Evolutionary conservation across 1,140 invertebrate genomes (phyloP).

Genomic region (Hycleus cichorii): DNA sequence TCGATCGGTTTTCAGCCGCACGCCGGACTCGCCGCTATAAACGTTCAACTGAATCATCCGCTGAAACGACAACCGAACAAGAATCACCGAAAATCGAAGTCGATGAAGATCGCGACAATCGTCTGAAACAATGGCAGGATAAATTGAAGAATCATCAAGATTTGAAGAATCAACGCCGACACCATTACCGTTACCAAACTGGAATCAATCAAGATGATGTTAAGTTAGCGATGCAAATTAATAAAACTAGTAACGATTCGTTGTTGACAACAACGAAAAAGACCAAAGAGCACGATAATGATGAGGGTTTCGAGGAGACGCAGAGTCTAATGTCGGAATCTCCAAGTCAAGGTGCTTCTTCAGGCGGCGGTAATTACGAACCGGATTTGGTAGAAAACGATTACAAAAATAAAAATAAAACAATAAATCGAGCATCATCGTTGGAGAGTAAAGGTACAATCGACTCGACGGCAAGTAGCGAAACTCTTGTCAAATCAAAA

Average conservation of each 20-base stretch:
- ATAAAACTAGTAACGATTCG: conserved; percentile 1
- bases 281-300: conserved; percentile 47
- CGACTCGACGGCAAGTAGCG: conserved; percentile 11
- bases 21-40: conserved; percentile 76
- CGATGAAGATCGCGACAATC: conserved; percentile 46
- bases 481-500: background rate
- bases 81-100: conserved; percentile 13
- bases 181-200: conserved; percentile 44
- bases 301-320: conserved; percentile 86
- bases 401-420: conserved; percentile 13
- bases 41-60: conserved; percentile 51
- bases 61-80: conserved; percentile 37
- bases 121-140: conserved; percentile 57
- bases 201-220: conserved; percentile 58
- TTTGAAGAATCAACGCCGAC: conserved; percentile 10
- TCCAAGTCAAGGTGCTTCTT: conserved; percentile 49
- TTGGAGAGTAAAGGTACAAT: conserved; percentile 9
- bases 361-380: conserved; percentile 34
- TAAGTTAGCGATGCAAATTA: conserved; percentile 50
- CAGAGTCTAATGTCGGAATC: conserved; percentile 79
- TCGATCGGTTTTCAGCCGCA: conserved; percentile 74
- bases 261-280: conserved; percentile 4
- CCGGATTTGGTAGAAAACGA: conserved; percentile 21
- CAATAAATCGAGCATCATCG: conserved; percentile 2
- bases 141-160: conserved; percentile 44